Conservation (phyloP, 2,113 vertebrate species). For the Seriola rivoliana region DNA sequence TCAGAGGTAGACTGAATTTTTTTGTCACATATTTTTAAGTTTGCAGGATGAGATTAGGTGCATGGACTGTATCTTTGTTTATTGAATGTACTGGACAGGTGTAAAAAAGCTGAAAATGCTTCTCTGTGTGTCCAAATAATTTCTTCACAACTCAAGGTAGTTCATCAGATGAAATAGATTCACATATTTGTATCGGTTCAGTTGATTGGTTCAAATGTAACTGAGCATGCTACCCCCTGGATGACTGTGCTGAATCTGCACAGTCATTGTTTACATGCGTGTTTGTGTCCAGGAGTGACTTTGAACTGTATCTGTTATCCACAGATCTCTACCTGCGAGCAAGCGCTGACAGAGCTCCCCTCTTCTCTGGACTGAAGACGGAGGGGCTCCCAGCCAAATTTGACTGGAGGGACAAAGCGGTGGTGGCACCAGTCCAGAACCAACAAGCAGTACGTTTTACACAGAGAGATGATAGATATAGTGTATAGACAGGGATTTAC, state of each 20-base stretch:
- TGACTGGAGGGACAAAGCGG: slow-evolving; percentile 92
- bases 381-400: slow-evolving; percentile 86
- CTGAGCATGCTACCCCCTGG: not conserved
- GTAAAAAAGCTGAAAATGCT: not conserved
- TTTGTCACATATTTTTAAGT: not conserved
- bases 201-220: not conserved
- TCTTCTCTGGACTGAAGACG: slow-evolving; percentile 71
- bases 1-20: slow-evolving; percentile 85
- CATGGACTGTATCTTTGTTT: not conserved
- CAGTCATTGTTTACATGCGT: slow-evolving; percentile 5
- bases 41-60: not conserved
- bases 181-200: not conserved
- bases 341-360: slow-evolving; percentile 76
- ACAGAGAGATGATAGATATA: not conserved
- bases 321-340: slow-evolving; percentile 90
- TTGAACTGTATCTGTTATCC: slow-evolving; percentile 28
- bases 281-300: slow-evolving; percentile 15
- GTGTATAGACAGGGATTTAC: not conserved
- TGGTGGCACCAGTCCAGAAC: slow-evolving; percentile 89
- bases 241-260: not conserved
- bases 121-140: not conserved
- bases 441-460: slow-evolving; percentile 87
- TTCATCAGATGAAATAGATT: not conserved
- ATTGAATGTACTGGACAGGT: not conserved
- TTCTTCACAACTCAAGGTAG: not conserved